Base-by-base conservation (phyloP, 2,113 vertebrate genomes). In the Xyliphius kryptos region DNA sequence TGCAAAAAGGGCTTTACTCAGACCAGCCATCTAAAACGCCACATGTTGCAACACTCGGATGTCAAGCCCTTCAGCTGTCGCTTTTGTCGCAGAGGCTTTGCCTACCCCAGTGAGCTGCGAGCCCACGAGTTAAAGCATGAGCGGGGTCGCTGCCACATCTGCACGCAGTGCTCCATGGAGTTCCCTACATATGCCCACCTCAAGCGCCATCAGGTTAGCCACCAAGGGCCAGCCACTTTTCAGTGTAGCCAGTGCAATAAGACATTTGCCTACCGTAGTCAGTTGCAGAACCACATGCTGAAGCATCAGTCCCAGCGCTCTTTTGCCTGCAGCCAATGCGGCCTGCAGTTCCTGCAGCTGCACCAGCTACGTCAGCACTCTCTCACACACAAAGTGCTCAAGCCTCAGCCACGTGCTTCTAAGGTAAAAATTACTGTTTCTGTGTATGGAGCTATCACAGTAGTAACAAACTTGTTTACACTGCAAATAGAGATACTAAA, bases 21-120 rank as follows among this genome's bases (percentile, higher is more conserved):
- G 89, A 99, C 96, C 76, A 99, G 96, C 87, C 96, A 99, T 86
- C 89, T 99, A 67, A 99, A 99, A 82, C 87, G 96, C 32, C 96
- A 99, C 88, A 97, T 99, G 96, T 89, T 99, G 75, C 91, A 97
- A 79, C 96, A 98, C 76, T 89, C 85, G 0, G 95, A 97, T 74
- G 85, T 96, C 77, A 97, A 98, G 78, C 94, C 95, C 47, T 98
- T 97, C 83, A 97, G 93, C 85, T 99, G 96, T 73, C 91, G 90
- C 74, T 96, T 97, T 82, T 98, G 96, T 0, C 91, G 92, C 51
- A 89, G 95, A 0, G 95, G 95, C 77, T 98, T 98, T 0, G 96
- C 95, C 81, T 98, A 98, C 84, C 96, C 96, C 70, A 97, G 93
- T 10, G 96, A 98, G 87, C 86, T 98, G 72, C 88, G 91, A 78